Percentiles rank a stretch among this genome's conserved stretches.
phyloP scores from a whole-genome alignment of 2,888 invertebrate species.

The Agrochola macilenta region DNA sequence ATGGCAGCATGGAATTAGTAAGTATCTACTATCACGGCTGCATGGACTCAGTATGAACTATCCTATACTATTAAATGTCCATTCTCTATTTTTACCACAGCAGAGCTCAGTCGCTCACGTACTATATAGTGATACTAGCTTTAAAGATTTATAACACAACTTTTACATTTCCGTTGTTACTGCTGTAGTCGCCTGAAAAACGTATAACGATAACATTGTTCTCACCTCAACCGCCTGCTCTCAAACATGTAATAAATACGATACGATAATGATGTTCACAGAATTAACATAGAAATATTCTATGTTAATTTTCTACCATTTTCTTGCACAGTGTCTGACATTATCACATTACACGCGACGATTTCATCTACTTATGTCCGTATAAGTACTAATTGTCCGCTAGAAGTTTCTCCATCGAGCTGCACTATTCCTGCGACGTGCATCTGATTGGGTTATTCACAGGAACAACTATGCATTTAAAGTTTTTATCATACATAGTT shows the following conservation, averaged over 20 bases:
- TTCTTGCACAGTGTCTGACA: constrained; percentile 24
- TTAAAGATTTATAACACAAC: background rate
- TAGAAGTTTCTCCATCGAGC: constrained; percentile 30
- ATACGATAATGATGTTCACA: background rate
- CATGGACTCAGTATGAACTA: too few relatives aligned
- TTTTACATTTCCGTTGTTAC: background rate
- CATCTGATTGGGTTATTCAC: constrained; percentile 51
- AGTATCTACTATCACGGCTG: too few relatives aligned
- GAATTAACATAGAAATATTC: background rate
- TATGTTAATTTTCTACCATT: constrained; percentile 38
- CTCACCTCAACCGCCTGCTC: background rate
- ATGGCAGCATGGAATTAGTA: too few relatives aligned
- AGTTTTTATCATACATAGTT: constrained; percentile 26
- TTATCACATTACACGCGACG: constrained; percentile 42
- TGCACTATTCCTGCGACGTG: constrained; percentile 26
- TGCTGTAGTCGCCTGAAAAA: background rate
- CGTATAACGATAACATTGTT: too few relatives aligned
- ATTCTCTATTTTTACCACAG: too few relatives aligned
- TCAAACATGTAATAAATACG: background rate
- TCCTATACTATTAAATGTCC: too few relatives aligned
- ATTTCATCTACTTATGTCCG: constrained; percentile 43
- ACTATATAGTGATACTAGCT: background rate
- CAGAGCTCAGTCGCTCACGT: too few relatives aligned
- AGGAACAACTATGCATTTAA: constrained; percentile 51
- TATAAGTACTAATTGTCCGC: constrained; percentile 53